These are phyloP conservation scores for Chaetophractus vellerosus DNA, from an alignment of 2,797 vertebrate species.

Conservation along the genomic window DNA sequence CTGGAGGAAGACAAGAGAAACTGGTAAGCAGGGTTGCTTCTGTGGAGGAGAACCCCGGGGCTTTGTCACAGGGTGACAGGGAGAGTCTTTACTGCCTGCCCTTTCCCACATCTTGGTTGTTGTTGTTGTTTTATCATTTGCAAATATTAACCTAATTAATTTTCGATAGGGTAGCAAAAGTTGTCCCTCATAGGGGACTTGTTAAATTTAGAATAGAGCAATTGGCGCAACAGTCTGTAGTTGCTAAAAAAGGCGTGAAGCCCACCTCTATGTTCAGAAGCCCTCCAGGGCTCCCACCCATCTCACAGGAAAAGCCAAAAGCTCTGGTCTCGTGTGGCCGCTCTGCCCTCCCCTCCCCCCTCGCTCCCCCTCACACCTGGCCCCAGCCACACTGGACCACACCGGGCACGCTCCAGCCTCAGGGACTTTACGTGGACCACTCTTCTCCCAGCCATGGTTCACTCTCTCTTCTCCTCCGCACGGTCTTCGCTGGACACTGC, in stretches of 20 bases:
- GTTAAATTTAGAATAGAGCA: neutral
- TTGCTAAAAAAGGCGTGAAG: neutral
- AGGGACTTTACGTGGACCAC: neutral
- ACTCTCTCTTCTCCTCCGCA: neutral
- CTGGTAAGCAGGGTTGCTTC: neutral
- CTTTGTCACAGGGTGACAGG: neutral
- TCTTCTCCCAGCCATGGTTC: too few species aligned
- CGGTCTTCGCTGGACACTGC: neutral
- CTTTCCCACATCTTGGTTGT: neutral
- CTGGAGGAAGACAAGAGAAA: neutral
- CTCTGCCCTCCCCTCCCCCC: neutral
- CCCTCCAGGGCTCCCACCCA: neutral
- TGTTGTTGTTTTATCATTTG: neutral
- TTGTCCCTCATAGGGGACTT: neutral
- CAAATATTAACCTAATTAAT: neutral
- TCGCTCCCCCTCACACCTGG: neutral
- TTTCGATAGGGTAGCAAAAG: neutral
- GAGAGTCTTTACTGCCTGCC: neutral
- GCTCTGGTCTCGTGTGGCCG: neutral
- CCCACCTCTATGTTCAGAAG: too few species aligned
- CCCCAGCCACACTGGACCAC: neutral
- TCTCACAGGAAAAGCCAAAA: neutral
- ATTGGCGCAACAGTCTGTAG: neutral
- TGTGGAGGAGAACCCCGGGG: neutral
- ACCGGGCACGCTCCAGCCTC: too few species aligned